These are phyloP conservation scores for Sycophila sp. DNA, from an alignment of 1,140 invertebrate genomes.

Conservation along the genomic window DNA sequence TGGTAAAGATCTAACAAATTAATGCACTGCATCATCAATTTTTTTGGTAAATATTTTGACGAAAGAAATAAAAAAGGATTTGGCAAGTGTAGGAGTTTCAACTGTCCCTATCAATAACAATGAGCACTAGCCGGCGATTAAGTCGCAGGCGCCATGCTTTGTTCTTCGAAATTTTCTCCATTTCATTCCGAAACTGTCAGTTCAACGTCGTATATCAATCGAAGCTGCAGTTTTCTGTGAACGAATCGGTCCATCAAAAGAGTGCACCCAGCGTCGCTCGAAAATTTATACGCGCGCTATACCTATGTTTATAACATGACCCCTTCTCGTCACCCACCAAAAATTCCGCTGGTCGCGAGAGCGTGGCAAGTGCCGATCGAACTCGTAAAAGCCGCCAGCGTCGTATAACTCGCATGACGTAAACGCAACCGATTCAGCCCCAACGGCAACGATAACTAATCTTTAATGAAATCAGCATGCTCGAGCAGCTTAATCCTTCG, in stretches of 20 bases:
- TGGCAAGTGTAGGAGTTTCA: no score
- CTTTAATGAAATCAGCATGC: conserved; percentile 29
- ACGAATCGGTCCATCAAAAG: neutral
- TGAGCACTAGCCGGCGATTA: no score
- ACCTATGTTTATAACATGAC: neutral
- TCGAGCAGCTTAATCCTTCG: neutral
- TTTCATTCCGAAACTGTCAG: neutral
- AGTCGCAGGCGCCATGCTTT: no score
- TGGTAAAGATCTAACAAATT: no score
- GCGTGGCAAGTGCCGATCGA: neutral
- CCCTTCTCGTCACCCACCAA: no score
- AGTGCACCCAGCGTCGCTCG: neutral
- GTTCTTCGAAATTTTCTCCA: no score
- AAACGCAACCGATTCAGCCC: conserved; percentile 16
- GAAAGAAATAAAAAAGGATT: no score
- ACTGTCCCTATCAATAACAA: no score
- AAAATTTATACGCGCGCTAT: neutral
- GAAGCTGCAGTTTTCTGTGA: neutral
- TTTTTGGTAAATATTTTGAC: neutral
- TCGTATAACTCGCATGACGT: conserved; percentile 2
- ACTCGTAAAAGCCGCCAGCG: neutral
- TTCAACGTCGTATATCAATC: neutral
- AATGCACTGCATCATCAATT: neutral
- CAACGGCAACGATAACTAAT: conserved; percentile 28
- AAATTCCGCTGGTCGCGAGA: no score